These are phyloP conservation scores for Neolamprologus hecqui DNA, from an alignment of 2,113 vertebrate species.

Conservation along the genomic window DNA sequence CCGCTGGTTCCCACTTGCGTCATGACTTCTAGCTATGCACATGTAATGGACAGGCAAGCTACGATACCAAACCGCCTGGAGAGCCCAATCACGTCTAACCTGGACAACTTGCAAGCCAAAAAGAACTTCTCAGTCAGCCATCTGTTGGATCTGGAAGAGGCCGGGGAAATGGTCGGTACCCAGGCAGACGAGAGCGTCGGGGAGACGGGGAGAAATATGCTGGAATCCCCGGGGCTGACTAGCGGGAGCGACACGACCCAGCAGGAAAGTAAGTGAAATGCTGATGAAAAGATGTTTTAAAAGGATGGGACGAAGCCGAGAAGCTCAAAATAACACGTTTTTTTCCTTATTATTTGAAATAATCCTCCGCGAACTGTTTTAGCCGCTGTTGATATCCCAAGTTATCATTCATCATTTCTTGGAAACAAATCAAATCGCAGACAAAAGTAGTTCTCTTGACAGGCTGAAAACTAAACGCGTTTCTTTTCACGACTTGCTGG, in stretches of 20 bases:
- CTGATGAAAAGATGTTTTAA: background rate
- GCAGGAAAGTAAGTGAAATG: conserved; percentile 88
- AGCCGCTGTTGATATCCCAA: background rate
- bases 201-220: conserved; percentile 85
- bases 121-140: conserved; percentile 99
- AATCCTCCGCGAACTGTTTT: background rate
- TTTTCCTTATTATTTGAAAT: background rate
- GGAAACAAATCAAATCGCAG: background rate
- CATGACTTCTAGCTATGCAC: conserved; percentile 96
- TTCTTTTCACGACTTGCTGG: conserved; percentile 7
- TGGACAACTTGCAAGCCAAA: conserved; percentile 92
- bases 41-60: conserved; percentile 90
- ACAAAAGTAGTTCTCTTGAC: background rate
- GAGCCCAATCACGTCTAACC: conserved; percentile 80
- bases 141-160: conserved; percentile 97
- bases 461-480: background rate
- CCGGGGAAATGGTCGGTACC: conserved; percentile 86
- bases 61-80: conserved; percentile 85
- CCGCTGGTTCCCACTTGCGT: conserved; percentile 53
- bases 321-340: background rate
- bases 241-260: conserved; percentile 97
- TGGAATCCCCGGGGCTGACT: conserved; percentile 94
- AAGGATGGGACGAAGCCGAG: background rate
- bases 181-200: conserved; percentile 86
- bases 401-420: background rate